Evolutionary conservation across 1,140 invertebrate species (phyloP), one percentile per base, ranked within the genome.

Genomic region (Meloidogyne hapla): DNA sequence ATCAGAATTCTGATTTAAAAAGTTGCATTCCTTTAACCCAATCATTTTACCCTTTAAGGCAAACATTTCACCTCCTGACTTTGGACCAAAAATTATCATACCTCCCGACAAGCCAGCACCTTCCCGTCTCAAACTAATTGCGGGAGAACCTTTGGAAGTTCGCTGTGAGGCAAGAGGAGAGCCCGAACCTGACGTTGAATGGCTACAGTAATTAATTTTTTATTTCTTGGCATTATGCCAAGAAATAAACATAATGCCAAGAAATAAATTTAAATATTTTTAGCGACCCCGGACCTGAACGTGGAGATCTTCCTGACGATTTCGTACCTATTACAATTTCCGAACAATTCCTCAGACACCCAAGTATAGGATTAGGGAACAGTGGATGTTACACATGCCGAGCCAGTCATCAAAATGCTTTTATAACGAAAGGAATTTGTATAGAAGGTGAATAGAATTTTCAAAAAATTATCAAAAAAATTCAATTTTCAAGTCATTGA

Each of bases 171-270:
- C 85, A 6, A 80, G 83, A 69, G 85, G 84, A 48, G 85, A 87
- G 38, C 84, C 85, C 18, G 84, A 85, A 28, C 84, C 84, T n/a
- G 85, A 87, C 62, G 84, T 86, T 23, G 85, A 86, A 84, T 86
- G 84, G 84, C 83, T 86, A 38, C 84, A 86, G 80, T 81, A 82
- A 67, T 65, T 42, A 33, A n/a, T 76, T 77, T 33, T 25, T 12
- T 23, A 18, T 69, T 63, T 42, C 9, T 33, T 33, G 33, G 2
- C 33, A 33, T n/a, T 40, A 21, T 66, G 23, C 18, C 25, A 65
- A 65, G 3, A 65, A n/a, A 13, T n/a, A 23, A 15, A 25, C 63
- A 25, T 12, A 25, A 64, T 64, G 28, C 12, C 23, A 2, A 64
- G 18, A 25, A 33, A 45, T 45, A 1, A 18, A 23, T 64, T 23